Base-by-base conservation (phyloP, 2,113 vertebrate genomes). In the Alaudala cheleensis region DNA sequence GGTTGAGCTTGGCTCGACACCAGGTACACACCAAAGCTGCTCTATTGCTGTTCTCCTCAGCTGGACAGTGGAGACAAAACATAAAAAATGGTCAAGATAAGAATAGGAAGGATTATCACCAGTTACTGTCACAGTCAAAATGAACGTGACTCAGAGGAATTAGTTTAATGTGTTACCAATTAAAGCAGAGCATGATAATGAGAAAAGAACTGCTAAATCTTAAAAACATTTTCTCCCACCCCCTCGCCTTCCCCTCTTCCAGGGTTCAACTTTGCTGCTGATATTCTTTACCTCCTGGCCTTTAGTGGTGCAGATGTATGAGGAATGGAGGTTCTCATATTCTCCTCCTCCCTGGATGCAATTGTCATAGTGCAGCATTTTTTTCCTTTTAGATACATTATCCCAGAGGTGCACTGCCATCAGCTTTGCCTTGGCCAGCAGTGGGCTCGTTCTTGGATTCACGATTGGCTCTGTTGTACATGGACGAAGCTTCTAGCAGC, bases 381-480 rank as follows among this genome's bases (percentile, higher is more conserved):
- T 57, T 45, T 13, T 11, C 9, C 2, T 37, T 49, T 57, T 51
- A 69, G 25, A 51, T 34, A 29, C 1, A 0, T 34, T 51, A 17
- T 64, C 8, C 20, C 42, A 39, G 57, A 77, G 64, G 9, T 12
- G 10, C 26, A 29, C n/a, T 34, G 23, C 10, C 10, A 4, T 44
- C 2, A n/a, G 12, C 28, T 72, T 5, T 11, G 12, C 5, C 45
- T 71, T 66, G 57, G 40, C 10, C 24, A 60, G 12, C 4, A 11
- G 17, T 17, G 13, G 5, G 26, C 81, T 18, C 0, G 0, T 44
- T 44, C 28, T 61, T 61, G 33, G 34, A 50, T 14, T 21, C 5
- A 4, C 15, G 12, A 10, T 6, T 71, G 20, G 0, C 14, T 60
- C 9, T 54, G 2, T 13, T 11, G 24, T 18, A 15, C 9, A 18